These are phyloP conservation scores for Bombyx huttoni DNA, from an alignment of 2,888 invertebrate species.

Conservation along the genomic window DNA sequence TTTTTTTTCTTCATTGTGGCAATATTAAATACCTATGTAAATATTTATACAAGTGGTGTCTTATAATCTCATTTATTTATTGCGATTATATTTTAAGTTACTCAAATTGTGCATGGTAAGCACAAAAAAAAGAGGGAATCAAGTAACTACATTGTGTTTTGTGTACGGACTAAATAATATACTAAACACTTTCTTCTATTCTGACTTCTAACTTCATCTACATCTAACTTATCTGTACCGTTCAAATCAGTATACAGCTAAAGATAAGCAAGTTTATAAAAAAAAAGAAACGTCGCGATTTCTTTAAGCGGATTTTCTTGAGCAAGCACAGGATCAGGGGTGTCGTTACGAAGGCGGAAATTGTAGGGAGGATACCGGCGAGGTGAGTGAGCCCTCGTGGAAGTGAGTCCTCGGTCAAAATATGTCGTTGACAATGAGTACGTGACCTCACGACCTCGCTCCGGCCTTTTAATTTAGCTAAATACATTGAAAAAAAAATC, in stretches of 20 bases:
- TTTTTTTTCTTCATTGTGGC: too few relatives aligned
- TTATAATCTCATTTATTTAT: too few relatives aligned
- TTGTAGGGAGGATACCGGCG: slow-evolving; percentile 33
- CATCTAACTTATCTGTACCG: too few relatives aligned
- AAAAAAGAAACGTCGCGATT: slow-evolving; percentile 42
- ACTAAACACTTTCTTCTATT: too few relatives aligned
- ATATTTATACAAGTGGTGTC: too few relatives aligned
- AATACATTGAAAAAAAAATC: slow-evolving; percentile 17
- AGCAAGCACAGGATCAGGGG: slow-evolving; percentile 32
- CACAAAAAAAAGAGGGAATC: too few relatives aligned
- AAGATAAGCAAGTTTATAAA: slow-evolving; percentile 41
- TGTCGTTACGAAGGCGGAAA: slow-evolving; percentile 46
- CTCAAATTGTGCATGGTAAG: too few relatives aligned
- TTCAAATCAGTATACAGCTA: slow-evolving; percentile 13
- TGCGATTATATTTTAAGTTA: too few relatives aligned
- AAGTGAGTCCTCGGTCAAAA: slow-evolving; percentile 37
- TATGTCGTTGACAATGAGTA: slow-evolving; percentile 41
- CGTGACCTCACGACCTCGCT: slow-evolving; percentile 28
- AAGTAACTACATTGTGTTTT: too few relatives aligned
- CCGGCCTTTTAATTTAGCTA: slow-evolving; percentile 32
- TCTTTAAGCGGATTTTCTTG: slow-evolving; percentile 29
- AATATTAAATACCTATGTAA: too few relatives aligned
- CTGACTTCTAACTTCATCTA: too few relatives aligned
- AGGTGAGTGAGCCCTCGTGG: slow-evolving; percentile 32
- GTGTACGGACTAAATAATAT: too few relatives aligned